Evolutionary conservation across 2,113 vertebrate genomes (phyloP).

Genomic region (Vulpes vulpes): DNA sequence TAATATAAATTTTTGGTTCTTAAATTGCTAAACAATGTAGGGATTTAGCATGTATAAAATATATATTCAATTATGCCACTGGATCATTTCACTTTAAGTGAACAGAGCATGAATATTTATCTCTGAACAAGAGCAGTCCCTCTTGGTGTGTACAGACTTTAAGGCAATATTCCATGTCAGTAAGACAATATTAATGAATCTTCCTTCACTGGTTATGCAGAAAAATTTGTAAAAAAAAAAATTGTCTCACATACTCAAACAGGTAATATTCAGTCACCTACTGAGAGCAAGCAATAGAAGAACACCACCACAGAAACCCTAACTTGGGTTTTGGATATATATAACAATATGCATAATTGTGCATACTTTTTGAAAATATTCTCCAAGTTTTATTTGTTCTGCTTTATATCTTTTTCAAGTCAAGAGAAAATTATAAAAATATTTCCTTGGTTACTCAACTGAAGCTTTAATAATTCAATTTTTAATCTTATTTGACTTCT

Average conservation of each 20-base stretch:
- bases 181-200: not conserved
- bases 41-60: not conserved
- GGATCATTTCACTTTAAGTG: not conserved
- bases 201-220: not conserved
- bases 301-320: not conserved
- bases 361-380: not conserved
- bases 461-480: slow-evolving; percentile 32
- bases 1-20: not conserved
- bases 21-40: not conserved
- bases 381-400: not conserved
- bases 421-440: not conserved
- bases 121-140: not conserved
- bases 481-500: not conserved
- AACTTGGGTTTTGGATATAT: not conserved
- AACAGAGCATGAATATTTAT: not conserved
- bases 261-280: not conserved
- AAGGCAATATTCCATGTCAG: not conserved
- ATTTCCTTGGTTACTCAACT: not conserved
- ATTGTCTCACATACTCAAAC: not conserved
- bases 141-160: not conserved
- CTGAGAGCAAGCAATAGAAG: not conserved
- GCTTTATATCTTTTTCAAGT: not conserved
- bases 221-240: not conserved
- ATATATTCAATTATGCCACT: not conserved
- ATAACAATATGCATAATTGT: not conserved